These are phyloP conservation scores for Cydia splendana DNA, from an alignment of 1,140 invertebrate genomes.

Conservation along the genomic window DNA sequence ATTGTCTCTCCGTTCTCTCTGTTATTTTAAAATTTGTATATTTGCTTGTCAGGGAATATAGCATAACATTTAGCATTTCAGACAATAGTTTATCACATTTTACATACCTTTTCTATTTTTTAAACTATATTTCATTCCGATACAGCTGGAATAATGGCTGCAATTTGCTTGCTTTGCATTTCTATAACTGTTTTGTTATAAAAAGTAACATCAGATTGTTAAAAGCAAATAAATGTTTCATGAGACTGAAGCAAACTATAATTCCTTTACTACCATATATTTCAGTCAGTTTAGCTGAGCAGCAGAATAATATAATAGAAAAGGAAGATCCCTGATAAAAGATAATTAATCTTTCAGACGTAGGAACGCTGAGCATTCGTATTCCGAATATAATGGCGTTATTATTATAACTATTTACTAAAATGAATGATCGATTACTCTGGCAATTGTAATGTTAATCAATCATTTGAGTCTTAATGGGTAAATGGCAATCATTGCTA, in stretches of 20 bases:
- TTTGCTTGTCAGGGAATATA: too few species aligned
- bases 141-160: not conserved
- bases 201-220: not conserved
- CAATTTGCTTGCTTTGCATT: not conserved
- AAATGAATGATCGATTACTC: conserved; percentile 32
- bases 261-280: conserved; percentile 20
- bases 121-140: not conserved
- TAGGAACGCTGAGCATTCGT: conserved; percentile 26
- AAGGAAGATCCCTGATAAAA: conserved; percentile 23
- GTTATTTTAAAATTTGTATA: not conserved
- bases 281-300: conserved; percentile 28
- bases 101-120: too few species aligned
- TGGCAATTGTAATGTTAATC: conserved; percentile 28
- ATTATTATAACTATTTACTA: conserved; percentile 31
- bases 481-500: conserved; percentile 27
- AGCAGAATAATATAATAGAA: conserved; percentile 24
- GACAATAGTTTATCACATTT: not conserved
- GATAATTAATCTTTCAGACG: conserved; percentile 31
- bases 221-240: conserved; percentile 5
- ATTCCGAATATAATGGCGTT: conserved; percentile 26
- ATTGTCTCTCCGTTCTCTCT: not conserved
- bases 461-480: conserved; percentile 30
- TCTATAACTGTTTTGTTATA: not conserved
- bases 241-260: conserved; percentile 1
- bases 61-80: not conserved